Conservation (phyloP, 2,797 vertebrate genomes). For the Heliangelus exortis region DNA sequence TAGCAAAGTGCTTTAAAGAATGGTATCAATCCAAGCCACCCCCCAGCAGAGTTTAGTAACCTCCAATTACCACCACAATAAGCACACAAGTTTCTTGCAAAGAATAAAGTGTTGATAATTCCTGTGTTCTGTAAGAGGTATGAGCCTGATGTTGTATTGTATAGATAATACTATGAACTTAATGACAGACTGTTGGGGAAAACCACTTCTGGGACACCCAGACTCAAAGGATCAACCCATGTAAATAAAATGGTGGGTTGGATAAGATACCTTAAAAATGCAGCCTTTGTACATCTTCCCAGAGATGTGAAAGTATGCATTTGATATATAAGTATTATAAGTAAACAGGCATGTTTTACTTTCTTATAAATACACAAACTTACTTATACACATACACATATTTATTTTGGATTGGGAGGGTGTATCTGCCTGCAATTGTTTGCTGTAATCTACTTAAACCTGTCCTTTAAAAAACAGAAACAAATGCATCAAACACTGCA, state of each 20-base stretch:
- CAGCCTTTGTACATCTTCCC: not conserved
- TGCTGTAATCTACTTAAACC: not conserved
- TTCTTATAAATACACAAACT: not conserved
- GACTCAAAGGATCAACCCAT: not conserved
- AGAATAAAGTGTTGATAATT: not conserved
- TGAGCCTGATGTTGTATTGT: not conserved
- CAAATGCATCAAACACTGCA: conserved; percentile 5
- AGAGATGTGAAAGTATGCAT: not conserved
- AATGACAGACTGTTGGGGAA: not conserved
- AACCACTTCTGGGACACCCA: not conserved
- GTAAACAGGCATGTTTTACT: not conserved
- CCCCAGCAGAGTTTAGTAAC: not conserved
- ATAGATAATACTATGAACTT: not conserved
- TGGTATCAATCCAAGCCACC: not conserved
- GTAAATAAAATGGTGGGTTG: not conserved
- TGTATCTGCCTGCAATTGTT: not conserved
- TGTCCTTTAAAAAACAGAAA: not conserved
- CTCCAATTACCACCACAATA: not conserved
- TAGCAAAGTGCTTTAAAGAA: conserved; percentile 32
- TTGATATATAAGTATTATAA: not conserved
- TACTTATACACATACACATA: not conserved
- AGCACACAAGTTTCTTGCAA: not conserved
- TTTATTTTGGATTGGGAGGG: not conserved
- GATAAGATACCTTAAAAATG: not conserved
- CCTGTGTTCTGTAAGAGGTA: not conserved